These are phyloP conservation scores for Campylomormyrus tamandua DNA, from an alignment of 2,113 vertebrate genomes.

Conservation along the genomic window DNA sequence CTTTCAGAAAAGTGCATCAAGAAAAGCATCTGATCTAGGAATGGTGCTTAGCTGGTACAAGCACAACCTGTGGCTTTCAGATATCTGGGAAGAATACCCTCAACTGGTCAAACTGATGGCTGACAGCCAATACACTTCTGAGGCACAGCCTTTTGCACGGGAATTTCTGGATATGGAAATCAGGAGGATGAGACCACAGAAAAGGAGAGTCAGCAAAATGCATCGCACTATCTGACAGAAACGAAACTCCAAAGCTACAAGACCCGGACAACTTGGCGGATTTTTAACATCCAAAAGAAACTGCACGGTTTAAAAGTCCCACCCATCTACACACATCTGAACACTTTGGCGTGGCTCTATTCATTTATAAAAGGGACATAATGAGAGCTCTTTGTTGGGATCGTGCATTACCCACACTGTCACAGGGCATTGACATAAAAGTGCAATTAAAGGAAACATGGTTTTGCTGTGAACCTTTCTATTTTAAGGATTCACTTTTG, in stretches of 20 bases:
- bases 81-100: background rate
- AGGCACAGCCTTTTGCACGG: background rate
- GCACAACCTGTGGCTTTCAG: background rate
- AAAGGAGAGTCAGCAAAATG: background rate
- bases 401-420: background rate
- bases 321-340: background rate
- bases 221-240: background rate
- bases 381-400: background rate
- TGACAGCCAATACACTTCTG: background rate
- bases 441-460: background rate
- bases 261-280: background rate
- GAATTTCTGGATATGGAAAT: background rate
- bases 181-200: background rate
- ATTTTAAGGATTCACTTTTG: background rate
- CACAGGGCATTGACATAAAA: background rate
- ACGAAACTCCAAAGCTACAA: background rate
- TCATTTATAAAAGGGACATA: background rate
- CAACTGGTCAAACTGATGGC: background rate
- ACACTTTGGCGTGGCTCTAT: background rate
- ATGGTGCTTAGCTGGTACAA: background rate
- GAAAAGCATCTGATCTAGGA: background rate
- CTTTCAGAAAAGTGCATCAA: background rate
- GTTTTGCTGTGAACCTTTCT: background rate
- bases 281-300: background rate
- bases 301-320: background rate